Evolutionary conservation across 2,888 invertebrate genomes (phyloP).

Genomic region (Drosophila meridionalis): DNA sequence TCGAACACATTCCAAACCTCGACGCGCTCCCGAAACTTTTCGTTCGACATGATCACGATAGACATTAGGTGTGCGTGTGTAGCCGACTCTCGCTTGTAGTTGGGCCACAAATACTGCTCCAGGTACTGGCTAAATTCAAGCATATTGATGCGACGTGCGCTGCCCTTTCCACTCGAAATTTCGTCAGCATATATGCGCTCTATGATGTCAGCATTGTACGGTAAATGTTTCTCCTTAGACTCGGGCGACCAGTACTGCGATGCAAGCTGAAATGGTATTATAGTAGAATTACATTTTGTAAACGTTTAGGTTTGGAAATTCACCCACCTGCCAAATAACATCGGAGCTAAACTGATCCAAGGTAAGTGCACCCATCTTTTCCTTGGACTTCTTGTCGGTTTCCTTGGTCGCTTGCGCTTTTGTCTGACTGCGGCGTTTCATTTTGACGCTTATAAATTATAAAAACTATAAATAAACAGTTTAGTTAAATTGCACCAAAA

Average conservation of each 20-base stretch:
- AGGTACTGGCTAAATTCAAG: conserved; percentile 98
- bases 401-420: conserved; percentile 24
- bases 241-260: conserved; percentile 97
- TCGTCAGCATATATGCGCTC: conserved; percentile 96
- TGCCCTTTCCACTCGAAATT: conserved; percentile 92
- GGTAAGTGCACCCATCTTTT: conserved; percentile 85
- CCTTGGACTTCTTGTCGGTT: conserved; percentile 44
- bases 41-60: conserved; percentile 99
- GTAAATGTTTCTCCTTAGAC: conserved; percentile 89
- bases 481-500: conserved; percentile 34
- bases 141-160: conserved; percentile 96
- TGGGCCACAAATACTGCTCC: conserved; percentile 98
- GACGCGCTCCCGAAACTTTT: conserved; percentile 98
- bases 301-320: conserved; percentile 28
- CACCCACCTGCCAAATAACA: conserved; percentile 92
- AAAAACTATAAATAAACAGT: conserved; percentile 14
- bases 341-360: conserved; percentile 96
- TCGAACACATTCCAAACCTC: conserved; percentile 98
- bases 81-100: conserved; percentile 91
- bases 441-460: conserved; percentile 20
- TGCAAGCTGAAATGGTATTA: conserved; percentile 88
- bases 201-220: conserved; percentile 91
- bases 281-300: not conserved
- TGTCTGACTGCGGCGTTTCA: conserved; percentile 68
- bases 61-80: conserved; percentile 96